phyloP scores from a whole-genome alignment of 2,797 vertebrate species.

The Oreortyx pictus region DNA sequence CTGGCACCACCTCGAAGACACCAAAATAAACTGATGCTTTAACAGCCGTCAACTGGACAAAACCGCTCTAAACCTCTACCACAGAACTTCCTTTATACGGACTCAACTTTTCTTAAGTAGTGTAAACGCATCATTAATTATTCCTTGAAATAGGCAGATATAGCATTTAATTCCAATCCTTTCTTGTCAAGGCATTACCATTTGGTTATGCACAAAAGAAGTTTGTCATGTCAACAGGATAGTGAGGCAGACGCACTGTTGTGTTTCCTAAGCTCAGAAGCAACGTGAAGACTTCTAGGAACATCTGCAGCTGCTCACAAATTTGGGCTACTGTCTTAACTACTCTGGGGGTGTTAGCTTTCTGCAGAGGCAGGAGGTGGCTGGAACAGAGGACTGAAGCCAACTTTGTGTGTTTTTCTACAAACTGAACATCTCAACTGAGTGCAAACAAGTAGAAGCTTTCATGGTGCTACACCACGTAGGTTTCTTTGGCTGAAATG shows the following conservation, averaged over 20 bases:
- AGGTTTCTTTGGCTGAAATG: constrained; percentile 51
- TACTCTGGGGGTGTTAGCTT: background rate
- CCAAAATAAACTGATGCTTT: background rate
- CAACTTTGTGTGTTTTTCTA: background rate
- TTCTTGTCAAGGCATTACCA: background rate
- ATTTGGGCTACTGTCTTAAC: background rate
- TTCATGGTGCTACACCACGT: background rate
- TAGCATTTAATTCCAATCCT: background rate
- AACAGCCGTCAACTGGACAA: background rate
- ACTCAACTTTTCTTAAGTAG: background rate
- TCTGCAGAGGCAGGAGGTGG: background rate
- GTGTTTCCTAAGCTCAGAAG: background rate
- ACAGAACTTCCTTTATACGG: constrained; percentile 4
- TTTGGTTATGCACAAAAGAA: background rate
- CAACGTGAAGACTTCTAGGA: background rate
- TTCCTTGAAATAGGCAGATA: constrained; percentile 47
- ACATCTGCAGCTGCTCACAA: background rate
- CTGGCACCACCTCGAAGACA: constrained; percentile 39
- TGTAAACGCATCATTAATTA: background rate
- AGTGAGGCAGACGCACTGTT: background rate
- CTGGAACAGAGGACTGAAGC: background rate
- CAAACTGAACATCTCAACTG: background rate
- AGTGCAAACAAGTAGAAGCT: background rate
- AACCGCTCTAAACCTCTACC: background rate
- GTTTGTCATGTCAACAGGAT: background rate